Base-by-base conservation (phyloP, 2,888 invertebrate genomes). In the Tineola bisselliella region DNA sequence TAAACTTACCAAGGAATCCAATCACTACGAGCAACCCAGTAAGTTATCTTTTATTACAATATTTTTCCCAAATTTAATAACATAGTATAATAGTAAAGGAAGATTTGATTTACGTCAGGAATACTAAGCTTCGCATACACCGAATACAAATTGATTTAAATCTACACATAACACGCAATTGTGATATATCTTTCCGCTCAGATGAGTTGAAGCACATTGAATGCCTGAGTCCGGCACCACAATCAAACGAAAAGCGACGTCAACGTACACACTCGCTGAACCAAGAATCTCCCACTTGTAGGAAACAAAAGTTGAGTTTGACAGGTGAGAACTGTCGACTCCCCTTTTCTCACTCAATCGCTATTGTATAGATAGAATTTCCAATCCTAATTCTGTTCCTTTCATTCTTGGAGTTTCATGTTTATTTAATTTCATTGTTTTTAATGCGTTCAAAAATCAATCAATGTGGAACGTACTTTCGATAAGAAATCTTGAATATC, bases 301-400 rank as follows among this genome's bases (percentile, higher is more conserved):
- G 91, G 76, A 92, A 92, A 78, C 91, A 90, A 74, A 89, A 90
- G 76, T 90, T 92, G 78, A 91, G 91, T 81, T 91, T 92, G 82
- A 84, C 88, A 84, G 88, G 88, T 88, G 87, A 86, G 81, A 76
- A 48, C 48, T 48, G 48, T 48, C 48, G 66, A 64, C 74, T 75
- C 74, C 18, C 57, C 13, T 25, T 17, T 15, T 30, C 60, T 18
- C 59, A 60, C 61, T 64, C 48, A 13, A 13, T 48, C 48, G 10
- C 48, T 17, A 3, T 48, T 17, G 48, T 48, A 15, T 48, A 17
- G 10, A 17, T 48, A 48, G 48, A 48, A 15, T 48, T 10, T 48
- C 48, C 48, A 48, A 48, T 10, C 48, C 48, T 48, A 15, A 10
- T 48, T 10, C 44, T 17, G 48, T 48, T n/a, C 48, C 48, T 48